Base-by-base conservation (phyloP, 1,140 invertebrate species). In the Belonocnema kinseyi region DNA sequence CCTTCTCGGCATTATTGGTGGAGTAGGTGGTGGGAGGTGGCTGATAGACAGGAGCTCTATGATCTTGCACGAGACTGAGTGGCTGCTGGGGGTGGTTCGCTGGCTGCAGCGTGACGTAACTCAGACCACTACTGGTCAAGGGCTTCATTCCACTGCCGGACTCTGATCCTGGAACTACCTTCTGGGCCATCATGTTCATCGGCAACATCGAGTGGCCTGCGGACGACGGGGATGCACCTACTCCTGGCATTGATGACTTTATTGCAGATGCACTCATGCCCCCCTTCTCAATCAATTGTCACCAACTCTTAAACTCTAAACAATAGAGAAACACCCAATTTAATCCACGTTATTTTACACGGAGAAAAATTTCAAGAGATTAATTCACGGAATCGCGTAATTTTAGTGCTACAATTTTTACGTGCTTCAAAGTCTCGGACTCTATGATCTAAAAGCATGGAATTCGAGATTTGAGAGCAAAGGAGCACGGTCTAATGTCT, bases 31-130 rank as follows among this genome's bases (percentile, higher is more conserved):
- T 74, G 6, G 87, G 75, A 11, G 85, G 81, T 8, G 83, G 78
- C 71, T 88, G 89, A 73, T 90, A 90, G 0, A 87, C 75, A 26
- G 87, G 86, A 5, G 88, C 79, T 80, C 88, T 87, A 61, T 92
- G 91, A 61, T 92, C 91, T 72, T 92, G 91, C 6, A 92, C 90
- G 75, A 92, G 78, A 80, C 91, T 92, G 16, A 91, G 77, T 0
- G 91, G 90, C 61, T 91, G 89, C 17, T 52, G 50, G 8, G 61
- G 61, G 26, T 66, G 82, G 75, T 76, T 86, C 6, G 89, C 80
- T n/a, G 89, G 88, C 72, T 91, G 90, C 14, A 91, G 77, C 0
- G 89, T 90, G 8, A 89, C 87, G 72, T 90, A 91, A 66, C 86
- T 91, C 7, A 91, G 78, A 74, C 87, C 86, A 51, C 78, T 86